Conservation (phyloP, 1,140 invertebrate species). For the Scaptomyza graminum region DNA sequence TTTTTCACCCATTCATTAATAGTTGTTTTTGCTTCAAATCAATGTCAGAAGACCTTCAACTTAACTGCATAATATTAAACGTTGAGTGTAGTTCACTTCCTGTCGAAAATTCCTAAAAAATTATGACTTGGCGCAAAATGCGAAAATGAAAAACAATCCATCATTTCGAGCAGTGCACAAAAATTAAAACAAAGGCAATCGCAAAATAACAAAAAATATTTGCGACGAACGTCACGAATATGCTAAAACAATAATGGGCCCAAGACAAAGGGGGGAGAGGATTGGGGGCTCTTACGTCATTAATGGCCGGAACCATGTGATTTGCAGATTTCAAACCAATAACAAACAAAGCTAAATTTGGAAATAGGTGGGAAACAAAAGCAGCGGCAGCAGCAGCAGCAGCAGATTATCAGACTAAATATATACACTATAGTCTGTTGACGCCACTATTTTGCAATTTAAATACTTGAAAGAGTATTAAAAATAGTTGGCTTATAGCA, state of each 20-base stretch:
- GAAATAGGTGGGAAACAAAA: slow-evolving; percentile 12
- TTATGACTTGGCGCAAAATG: slow-evolving; percentile 58
- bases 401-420: neutral
- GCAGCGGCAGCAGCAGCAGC: neutral
- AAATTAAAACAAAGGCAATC: slow-evolving; percentile 16
- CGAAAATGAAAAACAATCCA: slow-evolving; percentile 57
- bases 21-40: neutral
- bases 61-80: slow-evolving; percentile 35
- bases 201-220: slow-evolving; percentile 14
- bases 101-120: slow-evolving; percentile 31
- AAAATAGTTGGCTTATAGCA: neutral
- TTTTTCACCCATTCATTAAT: slow-evolving; percentile 15
- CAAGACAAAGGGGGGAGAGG: slow-evolving; percentile 1
- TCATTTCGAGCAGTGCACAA: slow-evolving; percentile 46
- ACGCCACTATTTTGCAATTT: slow-evolving; percentile 27
- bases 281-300: slow-evolving; percentile 26
- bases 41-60: slow-evolving; percentile 38
- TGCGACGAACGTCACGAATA: slow-evolving; percentile 66
- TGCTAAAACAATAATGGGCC: slow-evolving; percentile 17
- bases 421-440: slow-evolving; percentile 4
- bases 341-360: slow-evolving; percentile 29
- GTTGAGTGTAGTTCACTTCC: slow-evolving; percentile 45
- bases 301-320: slow-evolving; percentile 59
- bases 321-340: slow-evolving; percentile 42
- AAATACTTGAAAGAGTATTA: slow-evolving; percentile 1